A percentile compares a stretch with the other conserved stretches of the same genome.
phyloP scores from a whole-genome alignment of 1,140 invertebrate species.

The Antheraea pernyi region DNA sequence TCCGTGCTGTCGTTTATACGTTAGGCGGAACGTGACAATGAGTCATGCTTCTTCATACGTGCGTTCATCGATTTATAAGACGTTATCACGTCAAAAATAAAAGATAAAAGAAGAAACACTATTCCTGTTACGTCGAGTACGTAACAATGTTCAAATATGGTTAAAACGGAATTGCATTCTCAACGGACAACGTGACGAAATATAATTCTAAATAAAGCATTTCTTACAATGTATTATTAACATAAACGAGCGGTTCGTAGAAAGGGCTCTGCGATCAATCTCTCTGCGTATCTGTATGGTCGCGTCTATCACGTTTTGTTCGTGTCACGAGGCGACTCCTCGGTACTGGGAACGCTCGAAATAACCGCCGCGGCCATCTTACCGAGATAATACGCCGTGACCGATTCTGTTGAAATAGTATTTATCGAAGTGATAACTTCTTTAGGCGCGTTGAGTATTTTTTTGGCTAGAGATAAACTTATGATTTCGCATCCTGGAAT shows the following conservation, averaged over 20 bases:
- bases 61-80: no score
- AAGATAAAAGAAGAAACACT: no score
- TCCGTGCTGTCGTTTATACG: no score
- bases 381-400: constrained; percentile 25
- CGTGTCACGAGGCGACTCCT: constrained; percentile 27
- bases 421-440: no score
- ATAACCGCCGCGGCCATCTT: constrained; percentile 11
- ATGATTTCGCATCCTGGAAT: no score
- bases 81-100: no score
- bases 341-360: constrained; percentile 12
- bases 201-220: background rate
- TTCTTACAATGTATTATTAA: constrained; percentile 2
- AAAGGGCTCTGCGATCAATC: constrained; percentile 37
- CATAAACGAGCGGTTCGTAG: constrained; percentile 31
- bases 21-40: no score
- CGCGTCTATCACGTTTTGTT: constrained; percentile 39
- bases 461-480: no score
- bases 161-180: background rate
- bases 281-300: constrained; percentile 23
- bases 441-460: no score
- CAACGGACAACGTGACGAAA: no score
- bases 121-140: no score
- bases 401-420: constrained; percentile 1
- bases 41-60: no score
- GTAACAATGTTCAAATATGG: background rate